These are phyloP conservation scores for Scleropages formosus DNA, from an alignment of 2,797 vertebrate genomes.

Conservation along the genomic window DNA sequence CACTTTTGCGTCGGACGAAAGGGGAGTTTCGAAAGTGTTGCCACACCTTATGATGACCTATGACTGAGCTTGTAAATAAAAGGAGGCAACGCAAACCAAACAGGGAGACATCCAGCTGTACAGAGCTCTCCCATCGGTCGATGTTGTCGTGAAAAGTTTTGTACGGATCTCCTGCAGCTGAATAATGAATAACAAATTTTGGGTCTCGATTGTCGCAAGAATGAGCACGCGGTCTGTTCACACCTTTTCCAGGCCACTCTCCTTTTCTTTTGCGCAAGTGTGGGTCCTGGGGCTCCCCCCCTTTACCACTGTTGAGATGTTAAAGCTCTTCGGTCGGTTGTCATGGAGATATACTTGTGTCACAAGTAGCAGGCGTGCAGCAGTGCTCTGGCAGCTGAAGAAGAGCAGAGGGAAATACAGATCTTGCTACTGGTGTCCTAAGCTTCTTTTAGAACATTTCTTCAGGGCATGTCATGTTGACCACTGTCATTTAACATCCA, in stretches of 20 bases:
- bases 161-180: too few species aligned
- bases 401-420: neutral
- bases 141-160: too few species aligned
- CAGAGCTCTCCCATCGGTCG: too few species aligned
- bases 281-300: conserved; percentile 20
- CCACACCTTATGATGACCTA: too few species aligned
- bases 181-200: neutral
- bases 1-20: too few species aligned
- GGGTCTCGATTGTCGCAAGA: too few species aligned
- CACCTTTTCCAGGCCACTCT: conserved; percentile 45
- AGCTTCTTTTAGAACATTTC: neutral
- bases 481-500: neutral
- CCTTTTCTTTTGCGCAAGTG: conserved; percentile 18
- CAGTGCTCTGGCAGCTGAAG: conserved; percentile 56
- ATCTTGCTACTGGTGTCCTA: neutral
- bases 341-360: conserved; percentile 37
- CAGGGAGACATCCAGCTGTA: too few species aligned
- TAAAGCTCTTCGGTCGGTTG: conserved; percentile 16
- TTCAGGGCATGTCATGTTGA: neutral
- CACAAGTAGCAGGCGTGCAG: conserved; percentile 38
- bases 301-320: conserved; percentile 29
- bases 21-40: too few species aligned
- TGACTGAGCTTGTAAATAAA: too few species aligned
- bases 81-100: too few species aligned
- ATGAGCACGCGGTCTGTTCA: conserved; percentile 7